phyloP scores from a whole-genome alignment of 2,888 invertebrate genomes.

The Gastrophysa polygoni region DNA sequence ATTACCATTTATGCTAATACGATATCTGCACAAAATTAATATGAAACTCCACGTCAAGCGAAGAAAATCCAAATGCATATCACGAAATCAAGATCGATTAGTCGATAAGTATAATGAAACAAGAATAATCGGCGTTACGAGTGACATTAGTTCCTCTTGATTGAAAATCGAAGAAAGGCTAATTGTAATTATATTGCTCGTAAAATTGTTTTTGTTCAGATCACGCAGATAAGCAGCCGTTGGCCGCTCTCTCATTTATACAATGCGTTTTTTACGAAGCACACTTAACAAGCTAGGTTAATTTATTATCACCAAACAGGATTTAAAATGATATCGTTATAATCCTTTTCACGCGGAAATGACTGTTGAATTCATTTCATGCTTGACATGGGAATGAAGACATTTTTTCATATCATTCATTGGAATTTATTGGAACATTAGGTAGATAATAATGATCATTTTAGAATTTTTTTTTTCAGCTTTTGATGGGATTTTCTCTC shows the following conservation, averaged over 20 bases:
- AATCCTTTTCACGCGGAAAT: too few species aligned
- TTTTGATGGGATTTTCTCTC: too few species aligned
- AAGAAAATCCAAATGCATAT: conserved; percentile 4
- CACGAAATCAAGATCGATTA: conserved; percentile 8
- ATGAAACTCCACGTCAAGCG: conserved; percentile 5
- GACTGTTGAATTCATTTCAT: too few species aligned
- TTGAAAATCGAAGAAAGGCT: background rate
- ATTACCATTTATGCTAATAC: conserved; percentile 3
- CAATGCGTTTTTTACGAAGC: background rate
- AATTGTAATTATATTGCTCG: background rate
- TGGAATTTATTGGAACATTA: too few species aligned
- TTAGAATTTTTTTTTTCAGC: too few species aligned
- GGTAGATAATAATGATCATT: too few species aligned
- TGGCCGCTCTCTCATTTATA: background rate
- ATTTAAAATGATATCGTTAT: too few species aligned
- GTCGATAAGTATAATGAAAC: conserved; percentile 13
- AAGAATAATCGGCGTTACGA: background rate
- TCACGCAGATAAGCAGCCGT: background rate
- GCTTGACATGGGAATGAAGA: too few species aligned
- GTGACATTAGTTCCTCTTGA: conserved; percentile 3
- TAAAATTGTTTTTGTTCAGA: background rate
- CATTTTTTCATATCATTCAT: too few species aligned
- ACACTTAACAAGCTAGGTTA: too few species aligned
- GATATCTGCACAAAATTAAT: conserved; percentile 4
- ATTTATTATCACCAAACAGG: too few species aligned